Percentiles rank a stretch among this genome's conserved stretches.
Conservation (phyloP, 64 coral and sea anemone genomes). For the Dendrophyllia cribrosa region DNA sequence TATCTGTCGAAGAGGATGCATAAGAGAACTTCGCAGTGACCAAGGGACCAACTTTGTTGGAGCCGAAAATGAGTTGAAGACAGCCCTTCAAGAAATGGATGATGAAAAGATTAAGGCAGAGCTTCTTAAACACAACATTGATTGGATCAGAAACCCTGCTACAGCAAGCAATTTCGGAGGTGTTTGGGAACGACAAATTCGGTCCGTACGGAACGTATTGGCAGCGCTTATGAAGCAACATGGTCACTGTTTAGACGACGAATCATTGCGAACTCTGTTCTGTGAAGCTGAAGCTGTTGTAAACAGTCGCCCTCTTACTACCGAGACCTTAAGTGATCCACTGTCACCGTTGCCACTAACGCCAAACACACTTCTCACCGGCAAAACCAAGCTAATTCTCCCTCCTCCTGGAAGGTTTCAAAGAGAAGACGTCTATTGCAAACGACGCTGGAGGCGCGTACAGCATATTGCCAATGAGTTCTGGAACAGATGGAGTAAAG, state of each 20-base stretch:
- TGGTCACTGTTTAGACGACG: too few relatives aligned
- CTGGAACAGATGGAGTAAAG: slow-evolving; percentile 22
- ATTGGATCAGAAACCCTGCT: slow-evolving; percentile 6
- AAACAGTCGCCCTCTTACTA: slow-evolving; percentile 13
- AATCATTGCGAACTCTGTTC: too few relatives aligned
- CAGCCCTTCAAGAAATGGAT: too few relatives aligned
- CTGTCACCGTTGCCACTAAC: slow-evolving; percentile 35
- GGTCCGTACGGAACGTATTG: too few relatives aligned
- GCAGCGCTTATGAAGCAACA: too few relatives aligned
- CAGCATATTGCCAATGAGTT: slow-evolving; percentile 33
- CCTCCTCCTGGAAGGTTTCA: slow-evolving; percentile 19
- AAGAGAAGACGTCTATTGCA: not conserved
- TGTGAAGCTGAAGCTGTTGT: too few relatives aligned
- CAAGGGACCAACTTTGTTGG: too few relatives aligned
- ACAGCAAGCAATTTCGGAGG: not conserved
- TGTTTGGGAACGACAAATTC: too few relatives aligned
- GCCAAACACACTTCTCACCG: slow-evolving; percentile 11
- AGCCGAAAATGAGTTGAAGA: too few relatives aligned
- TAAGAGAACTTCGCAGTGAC: too few relatives aligned
- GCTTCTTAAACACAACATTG: not conserved
- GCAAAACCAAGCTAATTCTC: not conserved
- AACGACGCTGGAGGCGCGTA: not conserved
- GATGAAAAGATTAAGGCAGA: not conserved
- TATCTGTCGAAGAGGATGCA: too few relatives aligned
- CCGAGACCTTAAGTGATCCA: slow-evolving; percentile 8